Conservation (phyloP, 92 coral and sea anemone genomes). For the Porites divaricata region DNA sequence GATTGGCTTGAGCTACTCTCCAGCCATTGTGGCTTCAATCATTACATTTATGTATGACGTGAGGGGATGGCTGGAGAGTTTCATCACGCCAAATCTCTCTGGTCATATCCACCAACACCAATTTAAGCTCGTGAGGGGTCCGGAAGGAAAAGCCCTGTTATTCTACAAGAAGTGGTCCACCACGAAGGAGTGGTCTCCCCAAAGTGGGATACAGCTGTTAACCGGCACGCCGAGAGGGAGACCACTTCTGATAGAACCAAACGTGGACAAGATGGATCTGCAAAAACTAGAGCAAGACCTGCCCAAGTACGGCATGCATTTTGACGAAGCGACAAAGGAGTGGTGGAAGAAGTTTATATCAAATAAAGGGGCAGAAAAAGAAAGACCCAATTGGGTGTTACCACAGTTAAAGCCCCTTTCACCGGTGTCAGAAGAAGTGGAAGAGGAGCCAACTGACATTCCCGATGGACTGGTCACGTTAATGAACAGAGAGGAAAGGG, state of each 20-base stretch:
- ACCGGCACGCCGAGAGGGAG: background rate
- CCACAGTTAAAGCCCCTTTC: too few species aligned
- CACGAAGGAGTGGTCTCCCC: background rate
- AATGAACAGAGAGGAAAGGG: too few species aligned
- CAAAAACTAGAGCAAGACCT: too few species aligned
- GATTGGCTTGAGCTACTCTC: background rate
- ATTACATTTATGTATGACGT: background rate
- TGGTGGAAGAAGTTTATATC: too few species aligned
- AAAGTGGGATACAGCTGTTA: background rate
- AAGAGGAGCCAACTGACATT: too few species aligned
- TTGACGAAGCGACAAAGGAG: too few species aligned
- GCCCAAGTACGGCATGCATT: too few species aligned
- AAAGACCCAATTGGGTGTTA: too few species aligned
- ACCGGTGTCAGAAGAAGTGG: too few species aligned
- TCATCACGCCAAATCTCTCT: background rate
- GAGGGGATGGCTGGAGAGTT: constrained; percentile 3
- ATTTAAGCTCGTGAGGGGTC: background rate
- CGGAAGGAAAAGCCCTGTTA: background rate
- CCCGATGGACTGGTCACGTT: too few species aligned
- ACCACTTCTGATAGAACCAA: background rate
- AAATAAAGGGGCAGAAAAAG: too few species aligned
- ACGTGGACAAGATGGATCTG: too few species aligned
- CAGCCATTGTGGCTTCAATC: background rate
- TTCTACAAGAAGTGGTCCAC: constrained; percentile 8
- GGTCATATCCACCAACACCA: constrained; percentile 3